Percentiles rank a stretch among this genome's conserved stretches.
These are phyloP conservation scores for Embidobia sp. DNA, from an alignment of 2,888 invertebrate species.

Conservation along the genomic window DNA sequence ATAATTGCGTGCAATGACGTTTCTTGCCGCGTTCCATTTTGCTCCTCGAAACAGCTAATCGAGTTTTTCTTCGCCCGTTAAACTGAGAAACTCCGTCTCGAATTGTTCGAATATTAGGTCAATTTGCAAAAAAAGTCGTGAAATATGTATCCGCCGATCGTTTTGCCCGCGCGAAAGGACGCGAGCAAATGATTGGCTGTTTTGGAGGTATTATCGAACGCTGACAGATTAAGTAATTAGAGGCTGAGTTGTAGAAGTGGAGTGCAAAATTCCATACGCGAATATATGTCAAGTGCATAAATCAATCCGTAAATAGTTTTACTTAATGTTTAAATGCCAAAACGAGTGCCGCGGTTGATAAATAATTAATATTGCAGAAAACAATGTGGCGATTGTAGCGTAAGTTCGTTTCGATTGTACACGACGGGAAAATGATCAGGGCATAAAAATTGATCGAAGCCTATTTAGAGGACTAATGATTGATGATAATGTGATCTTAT, in stretches of 20 bases:
- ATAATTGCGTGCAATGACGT: conserved; percentile 31
- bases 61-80: conserved; percentile 1
- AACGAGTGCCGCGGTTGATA: conserved; percentile 11
- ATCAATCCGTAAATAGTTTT: conserved; percentile 22
- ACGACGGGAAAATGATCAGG: conserved; percentile 7
- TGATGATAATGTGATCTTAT: not conserved
- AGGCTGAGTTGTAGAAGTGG: too few relatives aligned
- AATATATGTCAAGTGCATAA: conserved; percentile 46
- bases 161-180: too few relatives aligned
- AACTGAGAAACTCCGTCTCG: too few relatives aligned
- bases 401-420: not conserved
- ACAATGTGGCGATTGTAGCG: conserved; percentile 8
- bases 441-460: not conserved
- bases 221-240: conserved; percentile 26
- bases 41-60: conserved; percentile 16
- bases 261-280: conserved; percentile 20
- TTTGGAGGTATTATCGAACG: too few relatives aligned
- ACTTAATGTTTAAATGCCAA: conserved; percentile 23
- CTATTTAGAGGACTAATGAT: not conserved
- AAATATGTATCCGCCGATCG: too few relatives aligned
- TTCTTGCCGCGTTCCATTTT: conserved; percentile 24
- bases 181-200: too few relatives aligned
- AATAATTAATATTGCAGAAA: conserved; percentile 28
- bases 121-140: too few relatives aligned
- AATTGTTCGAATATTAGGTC: too few relatives aligned